These are phyloP conservation scores for Pedicia rivosa DNA, from an alignment of 2,888 invertebrate species.

Conservation along the genomic window DNA sequence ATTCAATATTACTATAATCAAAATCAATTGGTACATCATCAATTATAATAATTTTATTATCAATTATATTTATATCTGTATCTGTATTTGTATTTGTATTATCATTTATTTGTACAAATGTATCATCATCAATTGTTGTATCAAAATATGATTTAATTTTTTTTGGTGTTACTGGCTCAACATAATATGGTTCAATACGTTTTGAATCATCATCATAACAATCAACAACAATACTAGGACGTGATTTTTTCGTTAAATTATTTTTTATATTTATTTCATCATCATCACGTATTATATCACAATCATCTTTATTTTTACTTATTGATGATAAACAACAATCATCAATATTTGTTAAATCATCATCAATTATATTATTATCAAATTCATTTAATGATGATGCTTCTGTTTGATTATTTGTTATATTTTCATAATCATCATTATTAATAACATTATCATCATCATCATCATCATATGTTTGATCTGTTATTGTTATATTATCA, in stretches of 20 bases:
- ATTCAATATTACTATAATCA: too few relatives aligned
- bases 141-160: conserved; percentile 6
- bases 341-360: background rate
- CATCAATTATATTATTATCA: too few relatives aligned
- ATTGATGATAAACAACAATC: background rate
- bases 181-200: conserved; percentile 1
- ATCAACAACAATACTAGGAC: conserved; percentile 8
- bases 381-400: too few relatives aligned
- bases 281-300: background rate
- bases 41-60: too few relatives aligned
- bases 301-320: too few relatives aligned
- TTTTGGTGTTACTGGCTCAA: conserved; percentile 2
- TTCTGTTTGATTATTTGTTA: too few relatives aligned
- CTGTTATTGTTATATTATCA: too few relatives aligned
- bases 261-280: background rate
- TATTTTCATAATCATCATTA: background rate
- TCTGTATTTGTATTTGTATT: too few relatives aligned
- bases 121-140: conserved; percentile 8
- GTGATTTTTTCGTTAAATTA: background rate
- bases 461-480: too few relatives aligned
- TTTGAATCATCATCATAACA: conserved; percentile 6
- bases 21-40: too few relatives aligned
- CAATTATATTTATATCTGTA: too few relatives aligned
- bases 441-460: conserved; percentile 1
- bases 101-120: background rate